Conservation (phyloP, 1,140 invertebrate genomes). For the Lepidostoma basale region DNA sequence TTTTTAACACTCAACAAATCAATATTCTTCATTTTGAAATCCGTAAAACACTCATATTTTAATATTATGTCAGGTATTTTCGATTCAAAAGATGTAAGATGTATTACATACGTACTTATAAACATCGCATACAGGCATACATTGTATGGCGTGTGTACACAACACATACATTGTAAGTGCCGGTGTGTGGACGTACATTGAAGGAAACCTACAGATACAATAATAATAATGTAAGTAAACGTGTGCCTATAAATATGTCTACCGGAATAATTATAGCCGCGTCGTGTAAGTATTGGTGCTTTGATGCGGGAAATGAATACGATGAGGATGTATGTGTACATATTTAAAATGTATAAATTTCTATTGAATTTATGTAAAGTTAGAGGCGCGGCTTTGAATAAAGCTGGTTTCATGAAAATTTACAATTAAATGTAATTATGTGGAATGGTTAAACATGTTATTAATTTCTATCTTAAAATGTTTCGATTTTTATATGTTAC, state of each 20-base stretch:
- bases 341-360: neutral
- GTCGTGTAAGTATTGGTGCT: constrained; percentile 3
- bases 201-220: too few relatives aligned
- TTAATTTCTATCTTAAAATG: too few relatives aligned
- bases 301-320: constrained; percentile 8
- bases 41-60: neutral
- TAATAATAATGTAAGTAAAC: too few relatives aligned
- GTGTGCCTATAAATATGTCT: constrained; percentile 2
- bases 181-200: too few relatives aligned
- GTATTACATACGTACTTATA: too few relatives aligned
- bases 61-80: constrained; percentile 15
- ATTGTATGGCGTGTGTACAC: neutral
- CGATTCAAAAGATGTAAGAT: constrained; percentile 10
- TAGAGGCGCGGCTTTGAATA: constrained; percentile 5
- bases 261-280: constrained; percentile 10
- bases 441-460: too few relatives aligned
- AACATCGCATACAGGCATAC: neutral
- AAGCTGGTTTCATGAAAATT: too few relatives aligned
- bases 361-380: constrained; percentile 19
- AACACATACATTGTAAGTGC: too few relatives aligned
- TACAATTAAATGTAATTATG: too few relatives aligned
- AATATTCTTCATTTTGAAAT: neutral
- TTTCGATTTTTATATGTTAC: too few relatives aligned
- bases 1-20: neutral
- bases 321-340: neutral